Base-by-base conservation (phyloP, 1,140 invertebrate genomes). In the Pseudomyrmex dendroicus region DNA sequence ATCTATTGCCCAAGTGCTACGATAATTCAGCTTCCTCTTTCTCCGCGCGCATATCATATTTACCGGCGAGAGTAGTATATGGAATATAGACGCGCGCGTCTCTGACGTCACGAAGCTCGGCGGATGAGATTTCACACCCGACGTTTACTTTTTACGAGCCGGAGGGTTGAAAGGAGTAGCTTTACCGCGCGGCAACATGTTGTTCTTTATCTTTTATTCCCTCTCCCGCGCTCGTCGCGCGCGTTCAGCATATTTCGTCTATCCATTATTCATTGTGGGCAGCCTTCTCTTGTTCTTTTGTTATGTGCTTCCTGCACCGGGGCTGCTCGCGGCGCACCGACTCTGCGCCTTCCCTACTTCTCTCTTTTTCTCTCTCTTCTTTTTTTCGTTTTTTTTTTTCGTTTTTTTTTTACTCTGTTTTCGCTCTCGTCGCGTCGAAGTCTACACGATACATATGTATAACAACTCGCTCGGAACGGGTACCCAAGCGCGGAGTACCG, bases 221-320 rank as follows among this genome's bases (percentile, higher is more conserved):
- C 46, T n/a, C 46, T n/a, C 44, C n/a, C 62, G 35, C 48, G n/a
- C 46, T 73, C 50, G 3, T 35, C 17, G 2, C 15, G 10, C 50
- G 13, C 25, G 87, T 89, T 90, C 89, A 89, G 86, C 88, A 86
- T 89, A 89, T 89, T 90, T 90, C 84, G 85, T 87, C 84, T 88
- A 90, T 87, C 86, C 86, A 90, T 90, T 90, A 90, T 90, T 89
- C 89, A 90, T 90, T 87, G 83, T 76, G 83, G 88, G 83, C 76
- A 83, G 64, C 66, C 78, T 80, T 85, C 68, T 64, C 85, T 85
- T 89, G 85, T 89, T 89, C 88, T 87, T 89, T 89, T 89, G 83
- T 87, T 88, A 84, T 54, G 20, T 87, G 72, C 78, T 87, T 89
- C 83, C 88, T 87, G 83, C 73, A 17, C n/a, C 68, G 56, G 48